Conservation (phyloP, 1,140 invertebrate genomes). For the Phymastichus coffea region DNA sequence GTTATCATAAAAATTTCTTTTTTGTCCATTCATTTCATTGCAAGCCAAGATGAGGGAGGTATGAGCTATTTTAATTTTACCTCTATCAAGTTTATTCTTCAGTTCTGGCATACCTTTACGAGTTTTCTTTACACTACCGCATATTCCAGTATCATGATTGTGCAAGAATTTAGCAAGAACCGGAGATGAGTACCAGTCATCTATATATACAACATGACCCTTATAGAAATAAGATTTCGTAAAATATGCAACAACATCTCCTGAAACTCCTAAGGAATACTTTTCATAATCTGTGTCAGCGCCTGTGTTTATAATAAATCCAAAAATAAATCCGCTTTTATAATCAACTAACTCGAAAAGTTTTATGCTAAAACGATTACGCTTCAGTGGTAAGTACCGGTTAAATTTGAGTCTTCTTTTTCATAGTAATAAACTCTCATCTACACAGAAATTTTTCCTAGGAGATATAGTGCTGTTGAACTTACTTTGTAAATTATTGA, state of each 20-base stretch:
- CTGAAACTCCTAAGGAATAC: too few relatives aligned
- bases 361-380: background rate
- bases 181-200: too few relatives aligned
- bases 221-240: constrained; percentile 21
- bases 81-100: constrained; percentile 2
- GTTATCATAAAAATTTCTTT: background rate
- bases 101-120: constrained; percentile 11
- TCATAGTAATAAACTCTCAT: background rate
- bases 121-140: constrained; percentile 2
- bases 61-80: constrained; percentile 11
- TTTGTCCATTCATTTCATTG: constrained; percentile 19
- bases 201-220: constrained; percentile 13
- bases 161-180: constrained; percentile 8
- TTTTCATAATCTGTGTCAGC: constrained; percentile 9
- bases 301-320: background rate
- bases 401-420: constrained; percentile 17
- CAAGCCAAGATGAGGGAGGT: constrained; percentile 11
- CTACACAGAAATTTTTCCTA: constrained; percentile 12
- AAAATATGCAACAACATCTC: too few relatives aligned
- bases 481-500: background rate
- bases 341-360: too few relatives aligned
- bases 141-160: constrained; percentile 1
- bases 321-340: background rate
- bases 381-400: constrained; percentile 3
- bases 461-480: background rate